Conservation (phyloP, 2,113 vertebrate species). For the Talpa occidentalis region DNA sequence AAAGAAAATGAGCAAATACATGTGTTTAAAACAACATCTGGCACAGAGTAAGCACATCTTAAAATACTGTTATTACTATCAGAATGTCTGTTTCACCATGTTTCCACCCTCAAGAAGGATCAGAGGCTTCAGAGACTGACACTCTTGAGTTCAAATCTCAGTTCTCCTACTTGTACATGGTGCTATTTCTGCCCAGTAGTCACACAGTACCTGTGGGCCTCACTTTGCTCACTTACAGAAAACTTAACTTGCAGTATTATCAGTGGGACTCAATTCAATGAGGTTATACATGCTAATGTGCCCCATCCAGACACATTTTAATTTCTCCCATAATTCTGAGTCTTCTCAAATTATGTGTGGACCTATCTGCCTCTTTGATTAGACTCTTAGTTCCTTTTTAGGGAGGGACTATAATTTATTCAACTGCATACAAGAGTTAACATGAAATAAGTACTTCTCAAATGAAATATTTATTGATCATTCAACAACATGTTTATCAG, state of each 20-base stretch:
- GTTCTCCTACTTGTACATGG: background rate
- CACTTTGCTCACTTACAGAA: background rate
- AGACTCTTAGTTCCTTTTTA: background rate
- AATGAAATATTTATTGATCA: background rate
- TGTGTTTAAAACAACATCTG: background rate
- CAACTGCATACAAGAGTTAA: background rate
- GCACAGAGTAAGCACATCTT: background rate
- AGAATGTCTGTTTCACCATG: background rate
- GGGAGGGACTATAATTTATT: background rate
- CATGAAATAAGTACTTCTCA: constrained; percentile 28
- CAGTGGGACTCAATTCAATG: background rate
- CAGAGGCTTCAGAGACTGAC: background rate
- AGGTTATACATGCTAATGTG: background rate
- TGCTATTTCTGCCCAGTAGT: background rate
- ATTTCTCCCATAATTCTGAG: background rate
- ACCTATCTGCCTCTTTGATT: background rate
- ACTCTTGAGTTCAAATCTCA: background rate
- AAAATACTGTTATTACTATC: background rate
- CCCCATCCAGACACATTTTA: background rate
- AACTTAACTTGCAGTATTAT: background rate
- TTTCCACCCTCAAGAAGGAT: background rate
- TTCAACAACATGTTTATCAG: background rate
- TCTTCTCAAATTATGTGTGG: background rate
- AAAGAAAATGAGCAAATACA: background rate
- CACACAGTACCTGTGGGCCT: background rate